phyloP scores from a whole-genome alignment of 2,797 vertebrate genomes.

The Monodelphis domestica region DNA sequence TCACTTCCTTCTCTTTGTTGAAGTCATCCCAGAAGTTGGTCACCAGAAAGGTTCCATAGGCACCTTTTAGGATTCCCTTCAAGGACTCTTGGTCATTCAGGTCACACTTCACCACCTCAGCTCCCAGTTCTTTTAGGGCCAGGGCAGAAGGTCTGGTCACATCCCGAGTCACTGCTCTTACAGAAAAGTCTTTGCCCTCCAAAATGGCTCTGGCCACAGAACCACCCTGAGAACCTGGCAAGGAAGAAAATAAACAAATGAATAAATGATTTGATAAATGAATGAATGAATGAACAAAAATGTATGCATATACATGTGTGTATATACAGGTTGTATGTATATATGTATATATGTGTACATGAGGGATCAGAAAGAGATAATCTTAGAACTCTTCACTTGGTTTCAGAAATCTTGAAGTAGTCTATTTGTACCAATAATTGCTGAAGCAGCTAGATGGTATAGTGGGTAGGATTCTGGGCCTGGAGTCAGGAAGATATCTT shows the following conservation, averaged over 20 bases:
- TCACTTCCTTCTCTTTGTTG: constrained; percentile 78
- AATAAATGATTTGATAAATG: background rate
- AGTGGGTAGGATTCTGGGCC: too few relatives aligned
- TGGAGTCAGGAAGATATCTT: too few relatives aligned
- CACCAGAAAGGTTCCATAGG: constrained; percentile 77
- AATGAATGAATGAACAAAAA: background rate
- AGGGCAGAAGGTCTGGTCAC: constrained; percentile 17
- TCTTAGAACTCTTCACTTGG: background rate
- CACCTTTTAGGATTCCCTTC: constrained; percentile 63
- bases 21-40: constrained; percentile 79
- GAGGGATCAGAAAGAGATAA: background rate
- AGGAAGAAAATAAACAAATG: background rate
- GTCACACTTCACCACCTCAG: constrained; percentile 74
- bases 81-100: constrained; percentile 62
- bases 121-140: constrained; percentile 70
- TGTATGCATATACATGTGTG: background rate
- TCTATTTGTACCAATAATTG: background rate
- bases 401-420: background rate
- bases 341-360: background rate
- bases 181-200: constrained; percentile 66
- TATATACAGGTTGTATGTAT: background rate
- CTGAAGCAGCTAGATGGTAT: too few relatives aligned
- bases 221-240: constrained; percentile 76
- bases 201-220: constrained; percentile 76
- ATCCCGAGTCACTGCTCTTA: constrained; percentile 70